Evolutionary conservation across 2,113 vertebrate genomes (phyloP).

Genomic region (Haemorhous mexicanus): DNA sequence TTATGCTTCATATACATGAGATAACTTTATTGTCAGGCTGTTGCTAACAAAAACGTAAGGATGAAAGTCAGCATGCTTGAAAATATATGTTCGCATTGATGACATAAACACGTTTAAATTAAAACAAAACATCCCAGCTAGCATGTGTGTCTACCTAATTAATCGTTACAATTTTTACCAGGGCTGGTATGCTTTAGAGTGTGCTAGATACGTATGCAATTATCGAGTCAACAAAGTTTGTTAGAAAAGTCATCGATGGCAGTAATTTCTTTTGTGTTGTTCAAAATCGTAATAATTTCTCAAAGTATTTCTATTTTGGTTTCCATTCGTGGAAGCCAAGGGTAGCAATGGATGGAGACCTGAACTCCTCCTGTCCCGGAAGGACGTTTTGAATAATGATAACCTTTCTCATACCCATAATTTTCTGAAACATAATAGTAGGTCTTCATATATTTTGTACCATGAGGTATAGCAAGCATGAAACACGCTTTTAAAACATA

Average conservation of each 20-base stretch:
- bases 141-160: background rate
- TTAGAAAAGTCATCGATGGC: background rate
- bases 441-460: background rate
- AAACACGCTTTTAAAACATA: background rate
- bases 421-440: background rate
- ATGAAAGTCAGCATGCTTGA: background rate
- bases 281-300: background rate
- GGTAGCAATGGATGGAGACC: background rate
- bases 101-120: background rate
- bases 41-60: background rate
- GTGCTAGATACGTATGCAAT: rapidly evolving
- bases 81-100: background rate
- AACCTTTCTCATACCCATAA: background rate
- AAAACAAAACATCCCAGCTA: background rate
- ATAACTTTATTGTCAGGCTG: background rate
- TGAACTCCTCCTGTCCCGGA: background rate
- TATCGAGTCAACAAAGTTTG: background rate
- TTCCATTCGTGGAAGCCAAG: background rate
- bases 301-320: background rate
- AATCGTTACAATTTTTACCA: background rate
- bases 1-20: background rate
- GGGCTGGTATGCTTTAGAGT: background rate
- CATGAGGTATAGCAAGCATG: background rate
- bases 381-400: background rate
- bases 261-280: background rate